Evolutionary conservation across 2,888 invertebrate genomes (phyloP).

Genomic region (Leucoptera coffeella): DNA sequence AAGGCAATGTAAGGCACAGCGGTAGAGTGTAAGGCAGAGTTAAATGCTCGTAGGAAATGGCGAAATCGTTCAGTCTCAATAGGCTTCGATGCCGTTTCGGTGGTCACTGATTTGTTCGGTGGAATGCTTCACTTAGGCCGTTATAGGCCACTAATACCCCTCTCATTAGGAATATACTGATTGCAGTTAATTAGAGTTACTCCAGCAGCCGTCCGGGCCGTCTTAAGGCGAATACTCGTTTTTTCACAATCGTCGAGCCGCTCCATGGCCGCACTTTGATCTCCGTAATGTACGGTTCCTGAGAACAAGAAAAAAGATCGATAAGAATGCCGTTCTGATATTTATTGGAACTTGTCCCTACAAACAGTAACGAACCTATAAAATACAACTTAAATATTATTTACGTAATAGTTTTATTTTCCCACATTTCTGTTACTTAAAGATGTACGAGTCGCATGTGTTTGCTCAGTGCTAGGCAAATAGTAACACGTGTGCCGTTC

Average conservation of each 20-base stretch:
- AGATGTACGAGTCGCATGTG: too few species aligned
- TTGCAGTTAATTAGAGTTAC: slow-evolving; percentile 51
- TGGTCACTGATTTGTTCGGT: slow-evolving; percentile 10
- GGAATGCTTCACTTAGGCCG: slow-evolving; percentile 48
- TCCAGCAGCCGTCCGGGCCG: slow-evolving; percentile 28
- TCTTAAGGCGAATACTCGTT: slow-evolving; percentile 38
- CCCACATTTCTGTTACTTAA: too few species aligned
- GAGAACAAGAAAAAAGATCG: slow-evolving; percentile 20
- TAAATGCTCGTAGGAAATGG: slow-evolving; percentile 41
- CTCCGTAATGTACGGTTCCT: slow-evolving; percentile 39
- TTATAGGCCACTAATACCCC: slow-evolving; percentile 47
- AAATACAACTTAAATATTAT: too few species aligned
- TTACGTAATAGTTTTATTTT: slow-evolving; percentile 13
- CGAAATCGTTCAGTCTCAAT: slow-evolving; percentile 41
- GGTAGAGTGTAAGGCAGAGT: slow-evolving; percentile 20
- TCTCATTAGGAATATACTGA: slow-evolving; percentile 54
- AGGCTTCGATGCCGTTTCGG: slow-evolving; percentile 15
- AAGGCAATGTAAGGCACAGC: slow-evolving; percentile 42
- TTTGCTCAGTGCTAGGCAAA: slow-evolving; percentile 41
- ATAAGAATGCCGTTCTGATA: slow-evolving; percentile 10
- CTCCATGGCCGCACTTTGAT: slow-evolving; percentile 43
- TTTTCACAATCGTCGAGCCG: slow-evolving; percentile 47
- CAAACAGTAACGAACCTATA: too few species aligned
- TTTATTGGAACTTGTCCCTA: slow-evolving; percentile 2
- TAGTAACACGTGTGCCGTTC: slow-evolving; percentile 47